These are phyloP conservation scores for Drosophila burlai DNA, from an alignment of 1,140 invertebrate genomes.

Conservation along the genomic window DNA sequence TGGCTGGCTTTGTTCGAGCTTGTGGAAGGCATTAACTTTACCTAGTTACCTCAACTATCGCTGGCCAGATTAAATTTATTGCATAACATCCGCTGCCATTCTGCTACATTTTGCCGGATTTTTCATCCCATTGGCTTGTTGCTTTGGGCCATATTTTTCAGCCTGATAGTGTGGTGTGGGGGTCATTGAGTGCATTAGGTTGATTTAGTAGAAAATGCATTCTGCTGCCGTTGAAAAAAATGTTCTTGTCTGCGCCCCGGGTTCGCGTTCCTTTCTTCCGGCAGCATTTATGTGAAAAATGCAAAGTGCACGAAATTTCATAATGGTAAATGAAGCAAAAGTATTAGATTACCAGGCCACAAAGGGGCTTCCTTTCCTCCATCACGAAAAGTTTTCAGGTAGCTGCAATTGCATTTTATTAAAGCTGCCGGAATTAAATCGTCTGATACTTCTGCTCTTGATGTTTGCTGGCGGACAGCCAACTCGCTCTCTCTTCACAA, in stretches of 20 bases:
- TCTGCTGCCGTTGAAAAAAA: conserved; percentile 12
- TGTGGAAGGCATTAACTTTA: conserved; percentile 23
- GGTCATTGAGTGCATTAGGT: conserved; percentile 73
- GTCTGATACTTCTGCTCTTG: conserved; percentile 27
- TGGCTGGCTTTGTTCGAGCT: background rate
- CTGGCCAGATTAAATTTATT: conserved; percentile 44
- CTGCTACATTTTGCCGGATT: conserved; percentile 7
- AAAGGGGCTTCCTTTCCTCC: conserved; percentile 29
- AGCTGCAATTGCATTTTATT: conserved; percentile 67
- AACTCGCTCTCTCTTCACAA: conserved; percentile 53
- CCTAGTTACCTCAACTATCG: conserved; percentile 41
- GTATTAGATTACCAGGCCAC: conserved; percentile 67
- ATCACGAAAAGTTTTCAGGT: conserved; percentile 15
- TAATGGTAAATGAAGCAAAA: conserved; percentile 77
- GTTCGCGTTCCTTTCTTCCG: conserved; percentile 9
- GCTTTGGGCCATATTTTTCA: conserved; percentile 40
- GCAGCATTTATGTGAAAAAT: conserved; percentile 50
- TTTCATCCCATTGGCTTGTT: conserved; percentile 53
- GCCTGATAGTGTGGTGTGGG: conserved; percentile 19
- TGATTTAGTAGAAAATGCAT: conserved; percentile 72
- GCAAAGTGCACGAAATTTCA: conserved; percentile 72
- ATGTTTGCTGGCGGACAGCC: conserved; percentile 4
- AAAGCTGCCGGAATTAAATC: conserved; percentile 77
- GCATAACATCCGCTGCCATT: conserved; percentile 18
- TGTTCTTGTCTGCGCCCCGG: conserved; percentile 40